Evolutionary conservation across 1,140 invertebrate species (phyloP), one percentile per base, ranked within the genome.

Genomic region (Agraylea sexmaculata): DNA sequence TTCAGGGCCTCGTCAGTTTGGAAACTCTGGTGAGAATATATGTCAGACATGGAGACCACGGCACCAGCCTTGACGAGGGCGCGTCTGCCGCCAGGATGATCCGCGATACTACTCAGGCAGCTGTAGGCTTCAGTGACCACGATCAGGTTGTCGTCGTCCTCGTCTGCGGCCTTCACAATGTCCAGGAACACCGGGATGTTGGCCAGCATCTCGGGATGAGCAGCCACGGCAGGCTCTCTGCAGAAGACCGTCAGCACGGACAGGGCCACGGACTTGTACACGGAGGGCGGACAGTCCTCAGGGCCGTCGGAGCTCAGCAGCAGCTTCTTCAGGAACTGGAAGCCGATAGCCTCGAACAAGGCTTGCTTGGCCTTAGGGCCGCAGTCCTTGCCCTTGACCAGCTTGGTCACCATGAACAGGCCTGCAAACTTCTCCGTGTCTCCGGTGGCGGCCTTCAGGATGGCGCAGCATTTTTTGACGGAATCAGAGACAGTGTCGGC

Each of bases 341-440:
- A 82, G 1, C 87, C 87, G 47, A 92, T 89, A 1, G 83, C 82
- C 63, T 90, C 82, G 53, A 91, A 90, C 0, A 92, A 62, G n/a
- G 80, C 65, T 52, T 79, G 80, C 51, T 85, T 86, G 6, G 75
- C 72, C 7, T 64, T 58, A 2, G 75, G 57, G 42, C 75, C 77
- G 52, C 84, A 83, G 48, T 88, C 78, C 52, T 81, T 80, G 38
- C 74, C 76, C 58, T 86, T 84, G 5, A 89, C 75, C 34, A 89
- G 54, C 60, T 91, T 90, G 1, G 87, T 88, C 18, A 91, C 84
- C 77, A 91, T 80, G 56, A 91, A 88, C 2, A 92, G 66, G 1
- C 80, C 84, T 5, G 87, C 87, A 60, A 92, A 88, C 62, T 89
- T 91, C 63, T 92, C 87, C 0, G 85, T 90, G 60, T 91, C 87